Base-by-base conservation (phyloP, 2,888 invertebrate genomes). In the Strigamia maritima region DNA sequence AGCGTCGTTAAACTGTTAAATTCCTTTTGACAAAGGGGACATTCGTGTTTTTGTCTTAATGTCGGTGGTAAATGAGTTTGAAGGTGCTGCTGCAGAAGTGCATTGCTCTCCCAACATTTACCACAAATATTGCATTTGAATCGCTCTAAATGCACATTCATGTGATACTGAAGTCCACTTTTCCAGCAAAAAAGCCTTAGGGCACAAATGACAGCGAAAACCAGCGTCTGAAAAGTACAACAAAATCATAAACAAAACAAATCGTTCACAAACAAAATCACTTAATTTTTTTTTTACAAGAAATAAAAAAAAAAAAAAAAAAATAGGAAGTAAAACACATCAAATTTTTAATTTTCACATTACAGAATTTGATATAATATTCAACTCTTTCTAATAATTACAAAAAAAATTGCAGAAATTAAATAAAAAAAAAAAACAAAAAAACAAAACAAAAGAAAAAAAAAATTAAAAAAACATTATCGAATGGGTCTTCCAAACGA, bases 71-170 rank as follows among this genome's bases (percentile, higher is more conserved):
- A 54, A 60, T 78, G 78, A n/a, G 78, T 78, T 65, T 78, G 40
- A 26, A n/a, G 28, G 28, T 78, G 78, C 19, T 78, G 78, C 35
- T 60, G 54, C 22, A 78, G 19, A 28, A 78, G 78, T 54, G 78
- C 78, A 38, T 78, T 78, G 65, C 78, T 78, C 38, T 78, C 78
- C 28, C 60, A 78, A 22, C 78, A 78, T 16, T 78, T 78, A 7
- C 78, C 65, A 44, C 78, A 78, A 65, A 28, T 22, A n/a, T 26
- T n/a, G 19, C 78, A 78, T 60, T 78, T 54, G 60, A 78, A 78
- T 22, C 78, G 78, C 16, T 60, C 28, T 22, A 65, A 35, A 31
- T 78, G 78, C 31, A 78, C 54, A 60, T 78, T 78, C 28, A 78
- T 40, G 22, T 78, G 78, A 28, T 78, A 54, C 31, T 49, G 54